Evolutionary conservation across 2,797 vertebrate genomes (phyloP).

Genomic region (Hyperoplus immaculatus): DNA sequence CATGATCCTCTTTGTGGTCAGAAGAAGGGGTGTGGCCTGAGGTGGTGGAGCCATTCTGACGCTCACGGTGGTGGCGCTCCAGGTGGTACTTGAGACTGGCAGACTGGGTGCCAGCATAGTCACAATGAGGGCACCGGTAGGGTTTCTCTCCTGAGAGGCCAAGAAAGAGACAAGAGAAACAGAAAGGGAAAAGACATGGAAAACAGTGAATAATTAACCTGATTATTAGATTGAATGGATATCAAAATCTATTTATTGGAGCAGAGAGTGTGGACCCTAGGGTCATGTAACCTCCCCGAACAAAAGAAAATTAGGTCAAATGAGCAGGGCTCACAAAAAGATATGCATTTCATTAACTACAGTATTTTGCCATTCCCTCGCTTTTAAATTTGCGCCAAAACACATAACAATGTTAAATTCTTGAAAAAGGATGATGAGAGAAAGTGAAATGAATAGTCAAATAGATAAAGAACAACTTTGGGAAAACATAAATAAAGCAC

Average conservation of each 20-base stretch:
- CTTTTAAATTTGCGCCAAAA: conserved; percentile 45
- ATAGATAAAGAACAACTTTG: conserved; percentile 6
- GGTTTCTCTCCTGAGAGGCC: conserved; percentile 95
- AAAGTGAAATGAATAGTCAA: conserved; percentile 7
- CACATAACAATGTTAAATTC: conserved; percentile 10
- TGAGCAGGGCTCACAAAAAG: conserved; percentile 66
- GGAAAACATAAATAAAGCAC: conserved; percentile 1
- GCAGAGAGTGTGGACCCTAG: conserved; percentile 80
- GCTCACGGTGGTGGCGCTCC: conserved; percentile 96
- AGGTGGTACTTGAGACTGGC: conserved; percentile 98
- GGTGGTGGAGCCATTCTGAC: conserved; percentile 93
- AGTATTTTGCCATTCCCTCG: conserved; percentile 34
- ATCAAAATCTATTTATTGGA: conserved; percentile 84
- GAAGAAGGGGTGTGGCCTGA: conserved; percentile 89
- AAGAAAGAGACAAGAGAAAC: conserved; percentile 76
- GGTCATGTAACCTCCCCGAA: conserved; percentile 84
- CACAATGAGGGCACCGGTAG: conserved; percentile 98
- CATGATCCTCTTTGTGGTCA: conserved; percentile 93
- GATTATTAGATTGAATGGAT: conserved; percentile 83
- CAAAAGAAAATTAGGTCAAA: conserved; percentile 82
- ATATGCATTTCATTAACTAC: conserved; percentile 72
- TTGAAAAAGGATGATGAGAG: neutral
- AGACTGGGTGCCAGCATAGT: conserved; percentile 99
- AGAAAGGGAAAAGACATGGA: conserved; percentile 66
- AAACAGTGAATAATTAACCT: conserved; percentile 84